Conservation (phyloP, 2,888 invertebrate species). For the Tyria jacobaeae region DNA sequence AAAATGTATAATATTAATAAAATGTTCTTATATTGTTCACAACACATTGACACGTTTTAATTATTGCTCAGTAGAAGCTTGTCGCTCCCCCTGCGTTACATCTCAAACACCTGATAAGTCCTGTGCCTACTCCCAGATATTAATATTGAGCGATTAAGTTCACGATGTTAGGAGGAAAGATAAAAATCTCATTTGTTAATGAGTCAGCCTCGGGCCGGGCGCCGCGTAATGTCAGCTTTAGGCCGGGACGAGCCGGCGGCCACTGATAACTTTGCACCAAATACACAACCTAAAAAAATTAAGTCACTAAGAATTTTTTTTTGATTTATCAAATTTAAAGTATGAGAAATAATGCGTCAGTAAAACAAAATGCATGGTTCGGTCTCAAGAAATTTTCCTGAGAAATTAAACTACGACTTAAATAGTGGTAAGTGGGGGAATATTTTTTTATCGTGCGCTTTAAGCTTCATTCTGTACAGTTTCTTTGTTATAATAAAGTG, state of each 20-base stretch:
- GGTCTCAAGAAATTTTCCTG: not conserved
- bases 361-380: no score
- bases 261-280: slow-evolving; percentile 40
- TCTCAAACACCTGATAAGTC: slow-evolving; percentile 11
- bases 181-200: slow-evolving; percentile 70
- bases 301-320: slow-evolving; percentile 45
- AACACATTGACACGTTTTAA: not conserved
- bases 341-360: no score
- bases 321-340: no score
- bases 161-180: slow-evolving; percentile 53
- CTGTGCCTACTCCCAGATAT: slow-evolving; percentile 9
- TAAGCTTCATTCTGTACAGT: slow-evolving; percentile 18
- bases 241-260: slow-evolving; percentile 20
- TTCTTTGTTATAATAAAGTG: slow-evolving; percentile 49
- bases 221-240: slow-evolving; percentile 32
- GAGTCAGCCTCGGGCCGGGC: slow-evolving; percentile 44
- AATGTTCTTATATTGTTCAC: not conserved
- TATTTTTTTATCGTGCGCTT: slow-evolving; percentile 12
- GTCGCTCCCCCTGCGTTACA: not conserved
- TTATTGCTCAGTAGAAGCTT: not conserved
- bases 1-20: not conserved
- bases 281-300: slow-evolving; percentile 39
- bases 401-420: slow-evolving; percentile 14
- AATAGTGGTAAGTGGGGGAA: slow-evolving; percentile 4
- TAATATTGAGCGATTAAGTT: slow-evolving; percentile 53